Evolutionary conservation across 2,113 vertebrate genomes (phyloP), one percentile per base, ranked within the genome.

Genomic region (Clarias batrachus): DNA sequence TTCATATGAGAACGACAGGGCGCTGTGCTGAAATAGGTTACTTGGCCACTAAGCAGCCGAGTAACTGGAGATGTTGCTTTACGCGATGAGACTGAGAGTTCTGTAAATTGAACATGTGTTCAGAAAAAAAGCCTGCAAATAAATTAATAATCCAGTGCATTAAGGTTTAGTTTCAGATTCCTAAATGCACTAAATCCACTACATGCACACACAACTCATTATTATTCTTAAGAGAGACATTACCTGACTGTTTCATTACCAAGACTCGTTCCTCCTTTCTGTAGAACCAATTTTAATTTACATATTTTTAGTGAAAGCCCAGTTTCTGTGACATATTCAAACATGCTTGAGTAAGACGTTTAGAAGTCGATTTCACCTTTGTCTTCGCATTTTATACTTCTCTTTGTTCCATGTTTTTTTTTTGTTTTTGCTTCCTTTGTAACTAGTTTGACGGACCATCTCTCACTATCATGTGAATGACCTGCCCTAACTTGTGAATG

Each of bases 401-500:
- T 80, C 74, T 84, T 85, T 62, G 87, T 90, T 87, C 87, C n/a
- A 70, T 10, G 74, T 86, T 85, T 62, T 85, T 90, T 87, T 88
- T n/a, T 10, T 68, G 83, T 87, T 82, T 68, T 77, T 56, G 60
- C 86, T 87, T 89, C 25, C 80, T 87, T 87, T 89, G 82, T 89
- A 85, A 87, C 82, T 83, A 88, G 81, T 90, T 80, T 89, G 85
- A 90, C 21, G 87, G 91, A 92, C 91, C 91, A 91, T 87, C 83
- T 91, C 86, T 90, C 87, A 82, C 33, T 54, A 92, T 89, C 84
- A 89, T 89, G 88, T 92, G 87, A 92, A 88, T 90, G 89, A 91
- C 87, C 85, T 88, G 85, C 90, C 88, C 85, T 91, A 90, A 89
- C 90, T 88, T 92, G 90, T 92, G 89, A 91, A 93, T 93, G 88